phyloP scores from a whole-genome alignment of 2,797 vertebrate genomes.

The Muscicapa striata region DNA sequence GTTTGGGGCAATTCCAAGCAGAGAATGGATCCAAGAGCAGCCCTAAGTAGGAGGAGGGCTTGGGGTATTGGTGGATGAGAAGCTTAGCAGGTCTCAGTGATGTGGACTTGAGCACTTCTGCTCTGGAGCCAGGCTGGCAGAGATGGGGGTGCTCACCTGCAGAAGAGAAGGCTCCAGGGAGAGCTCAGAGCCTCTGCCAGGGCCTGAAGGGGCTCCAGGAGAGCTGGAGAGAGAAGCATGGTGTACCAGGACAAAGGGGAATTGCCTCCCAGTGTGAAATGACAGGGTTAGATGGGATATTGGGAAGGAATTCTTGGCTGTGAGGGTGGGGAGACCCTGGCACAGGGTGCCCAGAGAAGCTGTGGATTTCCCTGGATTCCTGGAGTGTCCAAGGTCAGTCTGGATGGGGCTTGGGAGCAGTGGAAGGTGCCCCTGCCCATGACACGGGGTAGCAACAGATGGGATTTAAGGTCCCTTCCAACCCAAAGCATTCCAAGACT shows the following conservation, averaged over 20 bases:
- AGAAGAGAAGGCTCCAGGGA: background rate
- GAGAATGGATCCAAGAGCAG: background rate
- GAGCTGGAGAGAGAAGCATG: background rate
- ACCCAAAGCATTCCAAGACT: background rate
- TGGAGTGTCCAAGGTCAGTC: background rate
- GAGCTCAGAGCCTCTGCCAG: background rate
- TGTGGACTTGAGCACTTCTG: background rate
- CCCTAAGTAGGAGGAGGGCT: background rate
- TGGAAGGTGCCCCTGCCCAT: background rate
- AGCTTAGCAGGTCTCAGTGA: rapidly evolving
- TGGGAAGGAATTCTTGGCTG: background rate
- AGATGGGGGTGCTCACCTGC: background rate
- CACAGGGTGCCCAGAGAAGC: rapidly evolving
- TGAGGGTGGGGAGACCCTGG: rapidly evolving
- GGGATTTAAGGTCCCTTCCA: background rate
- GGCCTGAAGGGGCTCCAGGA: background rate
- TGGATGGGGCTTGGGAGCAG: rapidly evolving
- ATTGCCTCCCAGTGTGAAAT: background rate
- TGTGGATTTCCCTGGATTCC: background rate
- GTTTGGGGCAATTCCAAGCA: background rate
- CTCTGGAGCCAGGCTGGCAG: background rate
- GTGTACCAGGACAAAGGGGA: no score
- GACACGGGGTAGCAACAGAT: rapidly evolving
- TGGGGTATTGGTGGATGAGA: background rate
- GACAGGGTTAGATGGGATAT: background rate